phyloP scores from a whole-genome alignment of 2,797 vertebrate species.

The Acanthopagrus latus region DNA sequence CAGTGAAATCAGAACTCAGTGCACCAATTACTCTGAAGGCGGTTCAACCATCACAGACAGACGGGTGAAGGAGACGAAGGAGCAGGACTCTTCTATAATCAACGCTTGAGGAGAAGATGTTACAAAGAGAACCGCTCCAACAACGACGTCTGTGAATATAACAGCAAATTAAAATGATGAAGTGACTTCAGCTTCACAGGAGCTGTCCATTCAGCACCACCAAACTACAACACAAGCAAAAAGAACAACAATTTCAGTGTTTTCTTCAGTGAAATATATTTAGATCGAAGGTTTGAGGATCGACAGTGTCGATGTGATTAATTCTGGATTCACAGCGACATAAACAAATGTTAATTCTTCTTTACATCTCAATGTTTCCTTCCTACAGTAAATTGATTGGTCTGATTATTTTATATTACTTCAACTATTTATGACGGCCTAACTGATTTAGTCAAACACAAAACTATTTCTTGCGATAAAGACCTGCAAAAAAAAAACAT shows the following conservation, averaged over 20 bases:
- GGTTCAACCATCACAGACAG: not conserved
- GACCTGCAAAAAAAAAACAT: too few relatives aligned
- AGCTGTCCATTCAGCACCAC: conserved; percentile 76
- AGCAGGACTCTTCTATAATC: not conserved
- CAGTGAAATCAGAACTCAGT: conserved; percentile 9
- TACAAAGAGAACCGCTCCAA: not conserved
- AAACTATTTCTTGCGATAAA: too few relatives aligned
- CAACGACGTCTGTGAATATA: not conserved
- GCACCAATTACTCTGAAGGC: not conserved
- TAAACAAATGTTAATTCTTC: not conserved
- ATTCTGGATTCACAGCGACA: not conserved
- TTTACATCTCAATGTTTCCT: not conserved
- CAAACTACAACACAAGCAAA: conserved; percentile 10
- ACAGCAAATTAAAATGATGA: conserved; percentile 6
- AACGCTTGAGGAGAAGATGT: not conserved
- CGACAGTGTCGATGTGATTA: not conserved
- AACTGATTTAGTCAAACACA: too few relatives aligned
- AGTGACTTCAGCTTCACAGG: conserved; percentile 14
- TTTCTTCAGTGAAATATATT: not conserved
- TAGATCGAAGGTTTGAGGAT: not conserved
- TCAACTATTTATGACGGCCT: too few relatives aligned
- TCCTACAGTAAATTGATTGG: not conserved
- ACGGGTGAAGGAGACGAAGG: not conserved
- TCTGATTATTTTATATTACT: not conserved
- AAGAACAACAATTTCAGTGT: too few relatives aligned